Base-by-base conservation (phyloP, 2,113 vertebrate species). In the Leucosticte australis region DNA sequence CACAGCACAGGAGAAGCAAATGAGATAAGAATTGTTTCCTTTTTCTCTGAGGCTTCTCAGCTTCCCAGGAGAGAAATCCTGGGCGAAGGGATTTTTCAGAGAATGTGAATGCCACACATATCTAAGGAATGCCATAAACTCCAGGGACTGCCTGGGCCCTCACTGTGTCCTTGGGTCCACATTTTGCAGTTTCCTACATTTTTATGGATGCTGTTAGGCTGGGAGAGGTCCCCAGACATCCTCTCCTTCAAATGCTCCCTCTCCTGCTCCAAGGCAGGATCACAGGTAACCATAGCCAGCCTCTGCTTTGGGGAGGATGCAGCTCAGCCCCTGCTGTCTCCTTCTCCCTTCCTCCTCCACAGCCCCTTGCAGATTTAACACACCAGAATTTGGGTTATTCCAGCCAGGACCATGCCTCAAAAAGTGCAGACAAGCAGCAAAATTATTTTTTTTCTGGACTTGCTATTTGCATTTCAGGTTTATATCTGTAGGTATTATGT, bases 141-240 rank as follows among this genome's bases (percentile, higher is more conserved):
- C 21, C 27, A 4, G 11, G 7, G 35, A 9, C 55, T 82, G 35
- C 22, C 27, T 17, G 24, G n/a, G 24, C 42, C 53, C 46, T 41
- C 11, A 10, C 8, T 53, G 53, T 44, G 27, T 33, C 44, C 22
- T 73, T 41, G 56, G 13, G 1, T 11, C 11, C 35, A 11, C 0
- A 0, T 60, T 92, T 84, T 84, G 41, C 52, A 37, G 1, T 53
- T 52, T 52, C 19, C 20, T 64, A 2, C 9, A 27, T 73, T 68
- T 82, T 47, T 30, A 13, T 10, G 24, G n/a, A 3, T 57, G 13
- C 11, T 71, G 22, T 31, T 30, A 31, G 41, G 31, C 21, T 52
- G 68, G 53, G 37, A 83, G 49, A 27, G 9, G 6, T 49, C 8
- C 50, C 52, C 39, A 71, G 56, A 15, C 14, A 37, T 16, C 21